Evolutionary conservation across 2,888 invertebrate species (phyloP), one percentile per base, ranked within the genome.

Genomic region (Diaperis boleti): DNA sequence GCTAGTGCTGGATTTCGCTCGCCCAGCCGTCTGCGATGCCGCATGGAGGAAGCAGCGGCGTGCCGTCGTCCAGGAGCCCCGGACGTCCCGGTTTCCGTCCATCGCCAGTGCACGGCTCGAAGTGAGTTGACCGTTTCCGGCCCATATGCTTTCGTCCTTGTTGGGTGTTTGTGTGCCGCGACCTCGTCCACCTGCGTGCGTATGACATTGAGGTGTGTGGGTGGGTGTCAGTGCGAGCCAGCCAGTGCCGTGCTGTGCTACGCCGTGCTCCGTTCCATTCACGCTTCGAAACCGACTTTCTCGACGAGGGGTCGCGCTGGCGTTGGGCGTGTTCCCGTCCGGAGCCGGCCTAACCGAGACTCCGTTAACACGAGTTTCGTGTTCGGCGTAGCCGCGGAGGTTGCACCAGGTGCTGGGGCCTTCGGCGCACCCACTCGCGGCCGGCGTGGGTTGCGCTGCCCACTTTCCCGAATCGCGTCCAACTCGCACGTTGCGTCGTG

Each of bases 141-240:
- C 29, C 60, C 60, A 60, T 69, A 65, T 65, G 64, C n/a, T n/a
- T n/a, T n/a, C 49, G 59, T 60, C 68, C 68, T 66, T 72, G 66
- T 70, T 69, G 68, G 61, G 67, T 56, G 59, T 65, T 65, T 66
- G 64, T 66, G 68, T 69, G 72, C 64, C 67, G 66, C 70, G 69
- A 66, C 72, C 70, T 72, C 72, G 69, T 74, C 70, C 76, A 75
- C 74, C 74, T 76, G 75, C 73, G 71, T 76, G 72, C 74, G 74
- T 76, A 73, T 77, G 79, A 78, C 77, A 78, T 79, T 78, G 76
- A 76, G 72, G 70, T 71, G 76, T 75, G 77, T 77, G 76, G 76
- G 76, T 75, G n/a, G n/a, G n/a, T n/a, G n/a, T n/a, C n/a, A n/a
- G n/a, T n/a, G n/a, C n/a, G n/a, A n/a, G n/a, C n/a, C n/a, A n/a